Evolutionary conservation across 2,888 invertebrate species (phyloP).

Genomic region (Phragmatobia fuliginosa): DNA sequence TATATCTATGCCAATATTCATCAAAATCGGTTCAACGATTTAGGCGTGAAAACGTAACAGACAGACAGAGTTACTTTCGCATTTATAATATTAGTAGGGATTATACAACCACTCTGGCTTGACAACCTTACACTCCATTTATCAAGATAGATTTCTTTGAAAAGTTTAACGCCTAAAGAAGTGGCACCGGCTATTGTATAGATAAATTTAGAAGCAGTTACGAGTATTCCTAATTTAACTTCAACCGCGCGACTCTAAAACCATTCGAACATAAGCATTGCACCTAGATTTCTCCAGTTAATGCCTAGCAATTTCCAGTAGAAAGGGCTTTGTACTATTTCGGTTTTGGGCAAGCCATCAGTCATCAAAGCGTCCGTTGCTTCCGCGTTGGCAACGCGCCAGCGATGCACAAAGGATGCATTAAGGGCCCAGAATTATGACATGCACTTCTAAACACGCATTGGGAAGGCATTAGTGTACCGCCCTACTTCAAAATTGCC

Average conservation of each 20-base stretch:
- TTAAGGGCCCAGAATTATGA: conserved; percentile 66
- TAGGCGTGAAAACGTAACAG: too few species aligned
- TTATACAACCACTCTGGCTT: too few species aligned
- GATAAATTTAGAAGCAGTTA: not conserved
- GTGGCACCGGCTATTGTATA: too few species aligned
- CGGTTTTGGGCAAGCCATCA: conserved; percentile 56
- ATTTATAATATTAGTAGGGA: too few species aligned
- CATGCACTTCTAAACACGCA: conserved; percentile 60
- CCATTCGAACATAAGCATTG: conserved; percentile 1
- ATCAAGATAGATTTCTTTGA: too few species aligned
- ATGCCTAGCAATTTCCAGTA: conserved; percentile 33
- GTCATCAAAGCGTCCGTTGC: conserved; percentile 53
- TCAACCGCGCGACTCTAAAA: not conserved
- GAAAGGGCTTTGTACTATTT: conserved; percentile 59
- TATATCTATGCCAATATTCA: too few species aligned
- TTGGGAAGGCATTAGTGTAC: conserved; percentile 26
- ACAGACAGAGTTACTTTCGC: too few species aligned
- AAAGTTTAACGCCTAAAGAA: too few species aligned
- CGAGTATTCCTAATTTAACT: not conserved
- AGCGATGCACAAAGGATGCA: conserved; percentile 76
- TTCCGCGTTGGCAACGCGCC: conserved; percentile 80
- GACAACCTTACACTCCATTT: too few species aligned
- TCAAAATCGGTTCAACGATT: too few species aligned
- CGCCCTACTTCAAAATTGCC: conserved; percentile 25
- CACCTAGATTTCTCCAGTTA: conserved; percentile 31